Evolutionary conservation across 2,113 vertebrate genomes (phyloP).

Genomic region (Zapornia atra): DNA sequence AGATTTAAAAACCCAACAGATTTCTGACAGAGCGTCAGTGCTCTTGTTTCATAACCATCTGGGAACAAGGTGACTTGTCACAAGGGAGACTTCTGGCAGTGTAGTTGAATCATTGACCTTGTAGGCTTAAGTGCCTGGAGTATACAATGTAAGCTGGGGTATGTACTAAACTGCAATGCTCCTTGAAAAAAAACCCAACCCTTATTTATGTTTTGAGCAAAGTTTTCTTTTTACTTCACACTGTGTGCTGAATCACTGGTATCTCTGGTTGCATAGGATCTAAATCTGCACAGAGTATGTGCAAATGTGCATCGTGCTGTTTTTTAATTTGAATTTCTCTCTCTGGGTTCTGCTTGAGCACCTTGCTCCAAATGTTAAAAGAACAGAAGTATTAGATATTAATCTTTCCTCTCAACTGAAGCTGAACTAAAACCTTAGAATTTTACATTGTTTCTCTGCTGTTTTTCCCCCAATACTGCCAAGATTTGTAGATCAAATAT

Average conservation of each 20-base stretch:
- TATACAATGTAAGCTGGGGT: not conserved
- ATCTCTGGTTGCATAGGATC: not conserved
- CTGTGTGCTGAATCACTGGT: not conserved
- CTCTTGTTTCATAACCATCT: conserved; percentile 4
- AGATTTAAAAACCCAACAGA: not conserved
- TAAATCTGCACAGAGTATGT: not conserved
- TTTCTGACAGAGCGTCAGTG: not conserved
- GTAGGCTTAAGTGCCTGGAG: not conserved
- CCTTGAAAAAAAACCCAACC: not conserved
- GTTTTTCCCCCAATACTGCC: not conserved
- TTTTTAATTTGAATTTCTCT: not conserved
- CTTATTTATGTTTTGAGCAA: not conserved
- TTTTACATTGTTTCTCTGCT: not conserved
- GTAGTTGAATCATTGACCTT: not conserved
- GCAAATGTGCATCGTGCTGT: not conserved
- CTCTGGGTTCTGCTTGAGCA: not conserved
- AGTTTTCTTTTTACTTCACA: not conserved
- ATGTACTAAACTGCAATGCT: not conserved
- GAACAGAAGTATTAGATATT: not conserved
- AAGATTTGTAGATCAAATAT: not conserved
- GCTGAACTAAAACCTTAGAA: not conserved
- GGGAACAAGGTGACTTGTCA: conserved; percentile 1
- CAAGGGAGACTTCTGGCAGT: not conserved
- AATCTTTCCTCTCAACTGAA: not conserved
- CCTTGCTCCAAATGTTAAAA: not conserved